Evolutionary conservation across 2,888 invertebrate genomes (phyloP).

Genomic region (Apeira syringaria): DNA sequence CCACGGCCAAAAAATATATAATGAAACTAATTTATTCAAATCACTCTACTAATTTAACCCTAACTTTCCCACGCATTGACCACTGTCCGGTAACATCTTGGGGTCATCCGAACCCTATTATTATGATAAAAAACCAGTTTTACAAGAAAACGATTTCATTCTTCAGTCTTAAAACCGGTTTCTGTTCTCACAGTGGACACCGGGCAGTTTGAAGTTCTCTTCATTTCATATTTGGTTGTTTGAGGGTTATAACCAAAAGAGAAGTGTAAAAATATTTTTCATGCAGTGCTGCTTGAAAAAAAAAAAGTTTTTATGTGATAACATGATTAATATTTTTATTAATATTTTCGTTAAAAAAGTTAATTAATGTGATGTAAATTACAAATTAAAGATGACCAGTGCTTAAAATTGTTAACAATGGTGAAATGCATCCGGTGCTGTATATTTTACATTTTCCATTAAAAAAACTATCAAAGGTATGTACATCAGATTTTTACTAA

Average conservation of each 20-base stretch:
- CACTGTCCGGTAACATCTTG: constrained; percentile 45
- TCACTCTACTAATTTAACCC: constrained; percentile 4
- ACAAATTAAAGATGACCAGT: too few species aligned
- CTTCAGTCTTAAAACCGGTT: constrained; percentile 46
- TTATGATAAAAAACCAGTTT: constrained; percentile 44
- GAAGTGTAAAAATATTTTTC: background rate
- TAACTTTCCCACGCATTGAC: constrained; percentile 49
- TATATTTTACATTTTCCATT: too few species aligned
- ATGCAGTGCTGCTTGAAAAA: too few species aligned
- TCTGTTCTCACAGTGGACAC: constrained; percentile 52
- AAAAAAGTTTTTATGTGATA: too few species aligned
- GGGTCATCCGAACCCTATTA: constrained; percentile 43
- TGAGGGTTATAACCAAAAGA: constrained; percentile 26
- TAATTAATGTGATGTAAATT: too few species aligned
- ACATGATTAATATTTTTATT: too few species aligned
- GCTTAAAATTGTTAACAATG: too few species aligned
- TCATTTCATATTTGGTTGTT: constrained; percentile 39
- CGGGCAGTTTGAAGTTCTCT: constrained; percentile 8
- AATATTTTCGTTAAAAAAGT: too few species aligned
- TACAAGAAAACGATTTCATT: constrained; percentile 34
- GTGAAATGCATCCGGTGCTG: too few species aligned
- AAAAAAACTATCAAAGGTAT: too few species aligned
- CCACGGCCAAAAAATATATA: too few species aligned
- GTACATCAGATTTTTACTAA: too few species aligned
- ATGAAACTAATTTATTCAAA: background rate